Conservation (phyloP, 2,113 vertebrate genomes). For the Erythrocebus patas region DNA sequence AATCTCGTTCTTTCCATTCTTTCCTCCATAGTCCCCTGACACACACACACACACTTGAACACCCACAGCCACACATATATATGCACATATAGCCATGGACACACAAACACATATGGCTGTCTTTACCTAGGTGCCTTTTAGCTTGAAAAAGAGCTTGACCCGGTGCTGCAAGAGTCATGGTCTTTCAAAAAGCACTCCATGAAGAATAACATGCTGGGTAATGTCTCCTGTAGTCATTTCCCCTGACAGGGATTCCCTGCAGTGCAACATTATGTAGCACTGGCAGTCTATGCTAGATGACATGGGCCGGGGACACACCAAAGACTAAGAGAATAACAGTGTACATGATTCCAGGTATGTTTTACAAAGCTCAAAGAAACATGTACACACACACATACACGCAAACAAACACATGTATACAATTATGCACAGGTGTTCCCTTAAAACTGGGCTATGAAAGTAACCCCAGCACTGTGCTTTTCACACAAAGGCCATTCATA, state of each 20-base stretch:
- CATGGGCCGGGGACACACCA: not conserved
- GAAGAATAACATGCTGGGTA: not conserved
- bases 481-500: not conserved
- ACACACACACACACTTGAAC: not conserved
- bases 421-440: not conserved
- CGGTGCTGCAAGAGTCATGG: not conserved
- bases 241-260: not conserved
- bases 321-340: not conserved
- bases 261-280: fast-evolving
- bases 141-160: not conserved
- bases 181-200: not conserved
- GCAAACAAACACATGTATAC: not conserved
- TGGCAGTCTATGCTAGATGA: fast-evolving
- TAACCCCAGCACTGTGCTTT: too few relatives aligned
- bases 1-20: not conserved
- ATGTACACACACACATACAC: fast-evolving
- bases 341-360: not conserved
- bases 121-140: not conserved
- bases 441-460: not conserved
- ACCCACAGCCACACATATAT: not conserved
- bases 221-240: not conserved
- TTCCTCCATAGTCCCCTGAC: not conserved
- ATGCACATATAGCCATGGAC: too few relatives aligned
- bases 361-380: not conserved
- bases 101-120: not conserved